Percentiles rank a stretch among this genome's conserved stretches.
Conservation (phyloP, 2,797 vertebrate genomes). For the Crocodylus rhombifer region DNA sequence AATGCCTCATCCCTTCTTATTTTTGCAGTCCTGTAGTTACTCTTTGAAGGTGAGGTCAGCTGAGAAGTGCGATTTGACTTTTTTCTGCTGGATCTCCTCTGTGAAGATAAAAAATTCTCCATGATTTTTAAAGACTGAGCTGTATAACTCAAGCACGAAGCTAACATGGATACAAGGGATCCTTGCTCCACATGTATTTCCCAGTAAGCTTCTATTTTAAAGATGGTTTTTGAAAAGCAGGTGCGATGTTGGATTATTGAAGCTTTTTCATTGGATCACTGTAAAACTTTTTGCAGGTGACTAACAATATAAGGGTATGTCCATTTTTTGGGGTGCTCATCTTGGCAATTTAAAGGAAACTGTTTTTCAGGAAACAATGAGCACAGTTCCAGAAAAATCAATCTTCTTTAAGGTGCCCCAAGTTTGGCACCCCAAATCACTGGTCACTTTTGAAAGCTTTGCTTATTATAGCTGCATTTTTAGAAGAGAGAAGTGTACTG, state of each 20-base stretch:
- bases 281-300: background rate
- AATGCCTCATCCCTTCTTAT: background rate
- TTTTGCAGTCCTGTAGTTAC: background rate
- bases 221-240: background rate
- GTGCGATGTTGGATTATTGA: background rate
- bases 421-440: background rate
- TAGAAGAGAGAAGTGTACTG: accelerated
- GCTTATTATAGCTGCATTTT: background rate
- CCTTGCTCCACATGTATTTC: background rate
- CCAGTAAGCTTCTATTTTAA: background rate
- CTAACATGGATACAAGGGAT: background rate
- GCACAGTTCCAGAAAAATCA: constrained; percentile 1
- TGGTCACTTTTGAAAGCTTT: background rate
- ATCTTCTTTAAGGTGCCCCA: background rate
- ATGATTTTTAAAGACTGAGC: background rate
- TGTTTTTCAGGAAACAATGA: background rate
- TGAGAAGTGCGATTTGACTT: background rate
- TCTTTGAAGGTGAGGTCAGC: background rate
- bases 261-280: background rate
- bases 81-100: background rate
- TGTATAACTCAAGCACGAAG: background rate
- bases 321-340: background rate
- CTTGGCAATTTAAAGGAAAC: background rate
- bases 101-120: background rate
- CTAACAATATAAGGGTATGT: background rate